Base-by-base conservation (phyloP, 2,797 vertebrate genomes). In the Pseudomugil gertrudae region DNA sequence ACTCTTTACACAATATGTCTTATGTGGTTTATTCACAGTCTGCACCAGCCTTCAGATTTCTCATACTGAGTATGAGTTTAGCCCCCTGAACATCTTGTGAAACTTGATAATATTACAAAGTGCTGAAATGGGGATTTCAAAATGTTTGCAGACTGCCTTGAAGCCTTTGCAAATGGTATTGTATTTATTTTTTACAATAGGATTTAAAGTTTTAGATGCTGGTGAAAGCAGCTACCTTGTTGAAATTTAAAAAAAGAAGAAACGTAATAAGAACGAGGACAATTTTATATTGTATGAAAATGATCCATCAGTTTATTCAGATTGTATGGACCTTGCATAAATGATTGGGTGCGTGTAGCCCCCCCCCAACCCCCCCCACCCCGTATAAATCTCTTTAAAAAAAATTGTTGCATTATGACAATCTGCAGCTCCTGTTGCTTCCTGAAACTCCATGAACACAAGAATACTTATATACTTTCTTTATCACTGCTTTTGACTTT, bases 401-500 rank as follows among this genome's bases (percentile, higher is more conserved):
- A 9, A 55, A 69, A 61, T 26, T 21, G 23, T 58, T 52, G 40
- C 51, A 43, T 74, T 40, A 23, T 64, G 36, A 23, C 40, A 74
- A 53, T 32, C 64, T 53, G 74, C 33, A 53, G 40, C 72, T 63
- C 77, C 38, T 65, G n/a, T 54, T 58, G 23, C 76, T 54, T 70
- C 52, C 21, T 60, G 64, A 68, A 80, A 53, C 63, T 63, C 40
- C 51, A 32, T 32, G 38, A 78, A 69, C 68, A 53, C 6, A 7
- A 66, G 53, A 65, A 59, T 45, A 35, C 45, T 76, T 65, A 76
- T 64, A 47, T 68, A 74, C 24, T 74, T 53, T 62, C 32, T 43
- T 76, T 53, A 33, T 33, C 11, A 65, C 63, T 75, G 35, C 58
- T 43, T 83, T 74, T 64, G 29, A 80, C 58, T 69, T 53, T 35